Conservation (phyloP, 2,888 invertebrate genomes). For the Gisinianus flammeolus region DNA sequence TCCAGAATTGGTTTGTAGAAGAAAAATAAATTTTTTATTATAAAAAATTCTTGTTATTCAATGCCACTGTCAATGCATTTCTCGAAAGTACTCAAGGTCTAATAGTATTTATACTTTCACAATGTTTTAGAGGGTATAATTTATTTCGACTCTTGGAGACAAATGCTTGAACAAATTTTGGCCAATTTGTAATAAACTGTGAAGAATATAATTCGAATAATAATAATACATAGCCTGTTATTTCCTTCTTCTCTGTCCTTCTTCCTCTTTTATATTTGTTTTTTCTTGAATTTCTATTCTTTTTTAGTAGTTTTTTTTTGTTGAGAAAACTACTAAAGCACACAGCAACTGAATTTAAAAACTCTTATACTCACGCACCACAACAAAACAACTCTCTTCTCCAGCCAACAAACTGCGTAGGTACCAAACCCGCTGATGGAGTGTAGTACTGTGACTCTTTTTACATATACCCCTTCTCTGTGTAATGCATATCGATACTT, state of each 20-base stretch:
- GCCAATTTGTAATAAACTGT: background rate
- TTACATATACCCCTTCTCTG: no score
- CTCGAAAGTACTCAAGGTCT: no score
- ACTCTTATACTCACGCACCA: slow-evolving; percentile 17
- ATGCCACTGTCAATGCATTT: slow-evolving; percentile 9
- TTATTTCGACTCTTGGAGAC: background rate
- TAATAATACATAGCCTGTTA: background rate
- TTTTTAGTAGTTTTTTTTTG: background rate
- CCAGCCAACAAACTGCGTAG: slow-evolving; percentile 16
- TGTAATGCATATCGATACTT: no score
- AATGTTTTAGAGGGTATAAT: no score
- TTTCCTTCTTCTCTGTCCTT: background rate
- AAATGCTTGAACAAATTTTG: background rate
- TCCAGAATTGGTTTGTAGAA: background rate
- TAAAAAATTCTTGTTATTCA: background rate
- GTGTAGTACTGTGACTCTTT: background rate
- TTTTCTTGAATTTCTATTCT: background rate
- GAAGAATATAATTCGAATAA: background rate
- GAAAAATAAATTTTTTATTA: background rate
- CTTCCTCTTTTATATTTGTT: background rate
- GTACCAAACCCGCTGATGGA: background rate
- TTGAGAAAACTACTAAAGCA: background rate
- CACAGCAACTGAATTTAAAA: background rate
- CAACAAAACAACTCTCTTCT: slow-evolving; percentile 3
- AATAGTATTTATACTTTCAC: no score